These are phyloP conservation scores for Lasius fuliginosus DNA, from an alignment of 2,888 invertebrate genomes.

Conservation along the genomic window DNA sequence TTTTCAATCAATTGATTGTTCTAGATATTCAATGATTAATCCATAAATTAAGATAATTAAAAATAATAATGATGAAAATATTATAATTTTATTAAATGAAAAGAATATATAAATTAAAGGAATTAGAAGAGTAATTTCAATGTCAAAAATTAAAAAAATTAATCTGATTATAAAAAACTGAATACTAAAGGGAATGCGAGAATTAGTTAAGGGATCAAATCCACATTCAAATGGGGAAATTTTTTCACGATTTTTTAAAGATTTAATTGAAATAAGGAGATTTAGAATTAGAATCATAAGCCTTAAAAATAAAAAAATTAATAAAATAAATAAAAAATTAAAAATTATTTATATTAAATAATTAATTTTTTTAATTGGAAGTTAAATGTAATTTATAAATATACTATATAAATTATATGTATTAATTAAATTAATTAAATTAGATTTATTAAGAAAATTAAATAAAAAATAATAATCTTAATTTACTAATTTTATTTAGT, in stretches of 20 bases:
- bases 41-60: constrained; percentile 79
- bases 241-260: constrained; percentile 89
- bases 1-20: constrained; percentile 1
- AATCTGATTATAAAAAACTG: constrained; percentile 87
- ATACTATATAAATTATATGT: constrained; percentile 88
- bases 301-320: constrained; percentile 84
- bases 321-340: constrained; percentile 85
- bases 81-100: not conserved
- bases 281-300: constrained; percentile 83
- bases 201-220: constrained; percentile 87
- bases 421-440: constrained; percentile 87
- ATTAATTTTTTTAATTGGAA: constrained; percentile 90
- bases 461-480: no score
- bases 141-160: constrained; percentile 92
- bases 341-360: constrained; percentile 87
- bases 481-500: constrained; percentile 86
- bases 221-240: constrained; percentile 89
- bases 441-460: no score
- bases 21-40: not conserved
- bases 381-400: constrained; percentile 88
- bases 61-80: not conserved
- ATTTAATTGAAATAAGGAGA: constrained; percentile 88
- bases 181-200: constrained; percentile 87
- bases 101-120: no score
- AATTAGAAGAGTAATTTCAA: constrained; percentile 89